Evolutionary conservation across 2,113 vertebrate species (phyloP), one percentile per base, ranked within the genome.

Genomic region (Pedionomus torquatus): DNA sequence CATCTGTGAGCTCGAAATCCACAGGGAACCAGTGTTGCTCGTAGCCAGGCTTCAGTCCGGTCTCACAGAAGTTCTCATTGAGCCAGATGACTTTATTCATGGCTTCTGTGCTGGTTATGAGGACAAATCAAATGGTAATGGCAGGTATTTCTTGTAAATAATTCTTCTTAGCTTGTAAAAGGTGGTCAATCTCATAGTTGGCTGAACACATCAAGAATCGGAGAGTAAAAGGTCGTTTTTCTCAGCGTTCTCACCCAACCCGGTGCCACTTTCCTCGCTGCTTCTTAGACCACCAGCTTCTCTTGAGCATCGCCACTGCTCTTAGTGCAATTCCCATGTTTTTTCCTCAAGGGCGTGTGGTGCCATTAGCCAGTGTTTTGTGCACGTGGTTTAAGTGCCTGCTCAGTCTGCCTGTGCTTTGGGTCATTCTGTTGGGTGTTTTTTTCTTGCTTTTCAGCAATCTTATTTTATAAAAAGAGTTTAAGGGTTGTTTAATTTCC

Each of bases 281-380:
- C 21, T 58, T 23, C 14, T 58, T 61, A 54, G 15, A 35, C 19
- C 39, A 64, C 9, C 44, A 35, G 4, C 44, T 83, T 83, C n/a
- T 15, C 31, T 44, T 55, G 39, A 70, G 25, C 0, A 0, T 49
- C 2, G 2, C 26, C 24, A 31, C 49, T 80, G 41, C 20, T 43
- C 1, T 75, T 90, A 25, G 2, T 44, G 24, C 0, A 1, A 43
- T 75, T 87, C 15, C 23, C 17, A 15, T 0, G 0, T 41, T 16
- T 68, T 74, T 78, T 52, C 25, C 43, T 74, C 12, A 19, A 31
- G 46, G n/a, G 55, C 44, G 6, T 0, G 2, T 5, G 33, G 9
- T 83, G 19, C n/a, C 13, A 11, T 65, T 75, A 75, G 26, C 23
- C 39, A 21, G 13, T 24, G 28, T 54, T 66, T 70, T 75, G 37